phyloP scores from a whole-genome alignment of 2,113 vertebrate genomes.

The Agelaius tricolor region DNA sequence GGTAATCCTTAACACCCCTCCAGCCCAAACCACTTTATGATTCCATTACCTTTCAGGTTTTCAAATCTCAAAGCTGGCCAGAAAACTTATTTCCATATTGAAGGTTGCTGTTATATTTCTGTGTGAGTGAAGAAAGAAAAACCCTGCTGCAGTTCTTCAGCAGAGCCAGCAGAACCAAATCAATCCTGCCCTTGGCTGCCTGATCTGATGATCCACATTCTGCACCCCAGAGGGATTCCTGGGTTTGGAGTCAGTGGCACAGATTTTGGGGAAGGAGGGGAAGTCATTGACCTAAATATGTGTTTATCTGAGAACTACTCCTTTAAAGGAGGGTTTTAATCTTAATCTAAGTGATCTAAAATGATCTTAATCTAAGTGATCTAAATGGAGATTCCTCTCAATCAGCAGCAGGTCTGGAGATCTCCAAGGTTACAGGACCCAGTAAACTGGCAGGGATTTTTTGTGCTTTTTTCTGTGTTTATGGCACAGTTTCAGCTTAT shows the following conservation, averaged over 20 bases:
- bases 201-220: not conserved
- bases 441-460: not conserved
- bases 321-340: not conserved
- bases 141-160: not conserved
- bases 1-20: too few relatives aligned
- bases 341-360: not conserved
- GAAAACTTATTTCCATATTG: not conserved
- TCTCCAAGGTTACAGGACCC: not conserved
- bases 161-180: not conserved
- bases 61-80: not conserved
- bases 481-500: not conserved
- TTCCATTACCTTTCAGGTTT: not conserved
- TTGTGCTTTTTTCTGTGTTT: not conserved
- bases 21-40: not conserved
- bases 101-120: not conserved
- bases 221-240: not conserved
- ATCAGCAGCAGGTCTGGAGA: not conserved
- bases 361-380: too few relatives aligned
- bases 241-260: not conserved
- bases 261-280: not conserved
- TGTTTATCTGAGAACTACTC: not conserved
- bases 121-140: not conserved
- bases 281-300: not conserved
- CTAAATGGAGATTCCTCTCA: not conserved
- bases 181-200: not conserved